phyloP scores from a whole-genome alignment of 2,888 invertebrate genomes.

The Rutpela maculata region DNA sequence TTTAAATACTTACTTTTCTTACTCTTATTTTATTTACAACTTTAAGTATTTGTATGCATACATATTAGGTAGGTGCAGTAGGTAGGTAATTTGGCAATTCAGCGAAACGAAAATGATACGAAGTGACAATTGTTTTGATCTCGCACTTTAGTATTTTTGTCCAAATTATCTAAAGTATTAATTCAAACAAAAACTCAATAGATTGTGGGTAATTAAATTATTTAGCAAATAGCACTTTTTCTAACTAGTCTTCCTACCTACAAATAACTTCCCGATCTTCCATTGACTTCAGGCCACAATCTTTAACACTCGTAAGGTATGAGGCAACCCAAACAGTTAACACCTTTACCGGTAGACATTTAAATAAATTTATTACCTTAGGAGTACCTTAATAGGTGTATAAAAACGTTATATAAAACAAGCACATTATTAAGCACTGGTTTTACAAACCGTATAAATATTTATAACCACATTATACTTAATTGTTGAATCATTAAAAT shows the following conservation, averaged over 20 bases:
- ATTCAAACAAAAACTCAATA: no score
- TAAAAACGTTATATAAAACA: not conserved
- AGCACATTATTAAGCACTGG: not conserved
- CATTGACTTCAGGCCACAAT: not conserved
- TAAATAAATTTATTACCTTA: not conserved
- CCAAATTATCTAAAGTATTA: no score
- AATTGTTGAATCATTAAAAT: slow-evolving; percentile 27
- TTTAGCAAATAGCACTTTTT: no score
- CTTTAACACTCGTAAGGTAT: not conserved
- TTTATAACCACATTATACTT: slow-evolving; percentile 5
- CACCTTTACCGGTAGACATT: not conserved
- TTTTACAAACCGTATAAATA: slow-evolving; percentile 18
- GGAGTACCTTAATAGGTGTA: not conserved
- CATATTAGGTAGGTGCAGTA: no score
- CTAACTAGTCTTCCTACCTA: not conserved
- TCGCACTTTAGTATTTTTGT: no score
- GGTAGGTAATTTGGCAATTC: no score
- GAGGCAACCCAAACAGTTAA: not conserved
- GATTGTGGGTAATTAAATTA: no score
- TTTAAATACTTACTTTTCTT: no score
- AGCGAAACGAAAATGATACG: no score
- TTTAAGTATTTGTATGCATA: no score
- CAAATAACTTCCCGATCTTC: not conserved
- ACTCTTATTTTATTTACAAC: no score
- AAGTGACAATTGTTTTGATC: no score